Conservation (phyloP, 2,113 vertebrate genomes). For the Chionis minor region DNA sequence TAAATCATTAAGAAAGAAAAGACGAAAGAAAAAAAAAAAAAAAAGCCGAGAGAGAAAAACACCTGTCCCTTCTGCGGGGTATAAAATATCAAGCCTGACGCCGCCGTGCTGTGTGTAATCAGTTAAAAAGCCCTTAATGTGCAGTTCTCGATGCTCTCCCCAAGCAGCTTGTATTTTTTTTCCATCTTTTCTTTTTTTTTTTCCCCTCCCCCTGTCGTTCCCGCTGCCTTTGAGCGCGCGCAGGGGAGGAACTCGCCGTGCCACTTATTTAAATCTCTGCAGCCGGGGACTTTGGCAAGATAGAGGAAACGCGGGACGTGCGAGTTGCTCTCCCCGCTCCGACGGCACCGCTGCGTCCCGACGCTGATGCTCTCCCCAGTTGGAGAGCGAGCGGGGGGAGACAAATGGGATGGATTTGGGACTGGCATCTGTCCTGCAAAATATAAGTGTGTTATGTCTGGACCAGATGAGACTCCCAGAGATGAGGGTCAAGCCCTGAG, state of each 20-base stretch:
- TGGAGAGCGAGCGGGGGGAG: background rate
- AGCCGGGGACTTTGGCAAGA: rapidly evolving
- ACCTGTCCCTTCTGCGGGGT: background rate
- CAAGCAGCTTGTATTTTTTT: background rate
- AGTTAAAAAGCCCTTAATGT: background rate
- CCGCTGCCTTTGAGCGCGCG: rapidly evolving
- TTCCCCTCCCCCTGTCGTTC: rapidly evolving
- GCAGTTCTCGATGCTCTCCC: background rate
- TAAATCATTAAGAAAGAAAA: background rate
- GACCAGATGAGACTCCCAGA: background rate
- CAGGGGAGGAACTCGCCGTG: background rate
- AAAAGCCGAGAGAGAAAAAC: background rate
- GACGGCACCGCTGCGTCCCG: rapidly evolving
- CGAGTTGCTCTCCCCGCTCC: background rate
- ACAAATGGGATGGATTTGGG: background rate
- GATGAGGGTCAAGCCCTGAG: background rate
- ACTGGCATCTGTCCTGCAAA: background rate
- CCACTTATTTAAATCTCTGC: background rate
- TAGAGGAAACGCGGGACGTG: rapidly evolving
- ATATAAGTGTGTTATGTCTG: background rate
- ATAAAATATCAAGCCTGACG: background rate
- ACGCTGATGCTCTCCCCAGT: rapidly evolving
- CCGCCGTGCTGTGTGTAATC: background rate
- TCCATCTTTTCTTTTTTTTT: background rate
- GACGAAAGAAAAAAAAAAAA: too few species aligned